A percentile compares a stretch with the other conserved stretches of the same genome.
phyloP scores from a whole-genome alignment of 2,797 vertebrate genomes.

The Sebastes itinus region DNA sequence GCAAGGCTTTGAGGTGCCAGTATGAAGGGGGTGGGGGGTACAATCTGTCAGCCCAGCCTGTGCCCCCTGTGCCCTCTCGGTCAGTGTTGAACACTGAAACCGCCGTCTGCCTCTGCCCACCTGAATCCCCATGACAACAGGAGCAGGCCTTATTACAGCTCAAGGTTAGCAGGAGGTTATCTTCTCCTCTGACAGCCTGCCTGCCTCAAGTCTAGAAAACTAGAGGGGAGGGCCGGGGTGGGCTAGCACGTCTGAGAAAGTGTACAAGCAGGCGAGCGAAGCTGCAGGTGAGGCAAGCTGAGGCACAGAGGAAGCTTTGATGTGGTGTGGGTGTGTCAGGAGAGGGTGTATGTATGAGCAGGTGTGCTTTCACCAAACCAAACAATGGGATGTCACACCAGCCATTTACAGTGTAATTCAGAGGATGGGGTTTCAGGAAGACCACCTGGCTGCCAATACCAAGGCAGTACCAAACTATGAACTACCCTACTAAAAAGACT shows the following conservation, averaged over 20 bases:
- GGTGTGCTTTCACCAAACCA: not conserved
- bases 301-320: conserved; percentile 16
- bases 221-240: not conserved
- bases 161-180: conserved; percentile 80
- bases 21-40: conserved; percentile 30
- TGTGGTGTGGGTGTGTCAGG: conserved; percentile 12
- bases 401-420: not conserved
- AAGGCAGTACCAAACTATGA: not conserved
- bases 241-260: not conserved
- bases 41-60: conserved; percentile 75
- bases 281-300: not conserved
- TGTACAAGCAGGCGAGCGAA: conserved; percentile 7
- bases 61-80: conserved; percentile 52
- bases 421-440: not conserved
- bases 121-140: conserved; percentile 66
- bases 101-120: conserved; percentile 42
- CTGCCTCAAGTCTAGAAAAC: conserved; percentile 38
- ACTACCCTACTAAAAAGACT: not conserved
- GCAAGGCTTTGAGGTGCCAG: conserved; percentile 55
- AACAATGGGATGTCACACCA: not conserved
- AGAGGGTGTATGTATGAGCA: not conserved
- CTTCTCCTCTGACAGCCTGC: conserved; percentile 61
- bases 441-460: not conserved
- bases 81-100: conserved; percentile 34
- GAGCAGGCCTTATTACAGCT: conserved; percentile 67